Conservation (phyloP, 1,140 invertebrate genomes). For the Dendrolimus kikuchii region DNA sequence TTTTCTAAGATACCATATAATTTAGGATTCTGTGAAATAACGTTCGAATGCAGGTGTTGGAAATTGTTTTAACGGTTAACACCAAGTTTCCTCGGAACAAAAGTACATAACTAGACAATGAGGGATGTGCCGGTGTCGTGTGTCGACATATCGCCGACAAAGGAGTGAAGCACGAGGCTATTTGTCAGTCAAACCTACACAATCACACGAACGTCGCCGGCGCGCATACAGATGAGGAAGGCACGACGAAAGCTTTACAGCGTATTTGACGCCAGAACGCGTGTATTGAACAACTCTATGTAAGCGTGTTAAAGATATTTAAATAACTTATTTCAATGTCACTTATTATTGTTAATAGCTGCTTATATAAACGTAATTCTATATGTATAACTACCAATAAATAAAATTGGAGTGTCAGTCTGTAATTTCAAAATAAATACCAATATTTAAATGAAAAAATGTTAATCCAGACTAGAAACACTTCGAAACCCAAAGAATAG, state of each 20-base stretch:
- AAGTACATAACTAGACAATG: slow-evolving; percentile 18
- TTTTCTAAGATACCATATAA: too few species aligned
- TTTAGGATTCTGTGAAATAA: too few species aligned
- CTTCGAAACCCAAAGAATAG: too few species aligned
- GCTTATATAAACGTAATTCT: too few species aligned
- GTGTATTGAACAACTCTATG: background rate
- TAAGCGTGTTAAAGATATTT: too few species aligned
- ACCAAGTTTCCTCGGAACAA: slow-evolving; percentile 16
- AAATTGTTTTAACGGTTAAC: slow-evolving; percentile 7
- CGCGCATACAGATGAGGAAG: slow-evolving; percentile 23
- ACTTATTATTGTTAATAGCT: too few species aligned
- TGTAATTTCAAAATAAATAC: too few species aligned
- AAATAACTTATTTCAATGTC: too few species aligned
- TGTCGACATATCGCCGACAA: slow-evolving; percentile 20
- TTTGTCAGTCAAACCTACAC: slow-evolving; percentile 26
- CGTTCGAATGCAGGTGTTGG: background rate
- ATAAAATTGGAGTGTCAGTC: too few species aligned
- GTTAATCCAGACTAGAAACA: too few species aligned
- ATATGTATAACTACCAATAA: too few species aligned
- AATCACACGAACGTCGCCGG: slow-evolving; percentile 13
- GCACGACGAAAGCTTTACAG: slow-evolving; percentile 16
- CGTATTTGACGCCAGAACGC: slow-evolving; percentile 10
- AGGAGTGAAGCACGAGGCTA: slow-evolving; percentile 20
- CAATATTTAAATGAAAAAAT: too few species aligned
- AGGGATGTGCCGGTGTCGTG: slow-evolving; percentile 16